Evolutionary conservation across 2,797 vertebrate genomes (phyloP), one percentile per base, ranked within the genome.

Genomic region (Alauda arvensis): DNA sequence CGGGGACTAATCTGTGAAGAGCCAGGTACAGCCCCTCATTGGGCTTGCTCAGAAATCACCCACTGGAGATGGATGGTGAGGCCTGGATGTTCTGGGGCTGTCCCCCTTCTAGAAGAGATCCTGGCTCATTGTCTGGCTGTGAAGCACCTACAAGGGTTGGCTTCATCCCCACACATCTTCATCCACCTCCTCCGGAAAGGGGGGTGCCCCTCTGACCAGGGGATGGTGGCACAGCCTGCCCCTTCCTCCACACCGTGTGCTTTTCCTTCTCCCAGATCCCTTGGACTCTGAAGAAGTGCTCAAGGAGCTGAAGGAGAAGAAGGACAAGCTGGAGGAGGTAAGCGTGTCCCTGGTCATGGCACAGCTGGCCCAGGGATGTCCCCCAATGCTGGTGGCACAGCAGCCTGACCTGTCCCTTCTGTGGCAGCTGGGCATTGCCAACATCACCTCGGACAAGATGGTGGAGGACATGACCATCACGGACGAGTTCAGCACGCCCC

Each of bases 401-500:
- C 19, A 56, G 19, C 33, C 78, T 94, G 79, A 92, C 42, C 43
- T 16, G 0, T 61, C 55, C 40, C 53, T 88, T 33, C 33, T 7
- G 13, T n/a, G 65, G n/a, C 91, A 97, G 97, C 52, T 84, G 0
- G 96, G 95, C 12, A 83, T 97, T 7, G 39, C 11, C 70, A 83
- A 96, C 81, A 55, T 96, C 91, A 88, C 69, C 46, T 87, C 92
- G 0, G 94, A 69, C 8, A 63, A 74, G 3, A 62, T 66, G 34
- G 82, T 89, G 6, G 72, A 90, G 24, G 94, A 95, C 5, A 77
- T 91, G 14, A 29, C 89, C 7, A 67, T 93, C 2, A 95, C 93
- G 3, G 97, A 97, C 8, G 91, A 96, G 59, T 94, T 97, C 87
- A 97, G 97, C 94, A 96, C 91, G 0, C 97, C 97, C 4, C 94